Evolutionary conservation across 2,797 vertebrate species (phyloP).

Genomic region (Falco rusticolus): DNA sequence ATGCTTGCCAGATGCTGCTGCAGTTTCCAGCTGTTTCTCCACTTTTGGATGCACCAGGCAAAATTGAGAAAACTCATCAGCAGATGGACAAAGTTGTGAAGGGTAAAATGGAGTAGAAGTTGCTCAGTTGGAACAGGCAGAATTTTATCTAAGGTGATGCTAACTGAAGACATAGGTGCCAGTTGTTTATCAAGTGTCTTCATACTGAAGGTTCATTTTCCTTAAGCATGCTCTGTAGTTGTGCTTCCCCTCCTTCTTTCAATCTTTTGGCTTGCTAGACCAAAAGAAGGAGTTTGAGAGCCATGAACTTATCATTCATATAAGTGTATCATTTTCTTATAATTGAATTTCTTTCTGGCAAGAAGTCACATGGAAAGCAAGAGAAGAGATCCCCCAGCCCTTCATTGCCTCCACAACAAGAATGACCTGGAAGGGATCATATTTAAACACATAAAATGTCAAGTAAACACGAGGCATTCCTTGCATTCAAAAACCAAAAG

Average conservation of each 20-base stretch:
- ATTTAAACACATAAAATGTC: background rate
- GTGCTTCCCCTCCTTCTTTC: background rate
- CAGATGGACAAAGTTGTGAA: background rate
- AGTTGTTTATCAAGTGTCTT: background rate
- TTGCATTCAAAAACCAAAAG: slow-evolving; percentile 7
- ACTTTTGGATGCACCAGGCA: background rate
- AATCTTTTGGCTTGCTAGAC: background rate
- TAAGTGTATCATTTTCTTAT: background rate
- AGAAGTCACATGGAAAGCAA: background rate
- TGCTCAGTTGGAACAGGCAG: background rate
- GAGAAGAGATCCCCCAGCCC: background rate
- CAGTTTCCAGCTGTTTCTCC: background rate
- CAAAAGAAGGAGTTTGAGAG: background rate
- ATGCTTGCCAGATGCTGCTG: slow-evolving; percentile 41
- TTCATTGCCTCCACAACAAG: background rate
- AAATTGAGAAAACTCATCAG: background rate
- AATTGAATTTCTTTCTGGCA: background rate
- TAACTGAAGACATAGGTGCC: background rate
- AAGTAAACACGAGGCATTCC: slow-evolving; percentile 21
- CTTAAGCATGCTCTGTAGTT: background rate
- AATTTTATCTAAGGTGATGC: background rate
- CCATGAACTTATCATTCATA: background rate
- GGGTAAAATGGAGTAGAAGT: background rate
- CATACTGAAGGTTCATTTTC: background rate
- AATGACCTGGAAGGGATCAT: background rate